Evolutionary conservation across 2,888 invertebrate species (phyloP).

Genomic region (Junonia oenone): DNA sequence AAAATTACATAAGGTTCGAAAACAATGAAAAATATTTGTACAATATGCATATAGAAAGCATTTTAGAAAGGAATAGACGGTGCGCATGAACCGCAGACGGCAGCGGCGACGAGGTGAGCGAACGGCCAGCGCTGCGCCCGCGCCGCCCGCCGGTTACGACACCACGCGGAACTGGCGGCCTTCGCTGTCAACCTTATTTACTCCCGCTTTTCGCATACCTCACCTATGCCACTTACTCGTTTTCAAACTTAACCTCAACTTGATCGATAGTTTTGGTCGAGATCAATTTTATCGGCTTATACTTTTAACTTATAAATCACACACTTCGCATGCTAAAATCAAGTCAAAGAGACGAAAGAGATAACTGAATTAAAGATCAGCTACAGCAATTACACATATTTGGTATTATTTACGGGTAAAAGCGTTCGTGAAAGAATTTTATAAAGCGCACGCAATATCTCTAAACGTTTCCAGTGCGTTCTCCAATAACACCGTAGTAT

Average conservation of each 20-base stretch:
- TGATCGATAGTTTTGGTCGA: background rate
- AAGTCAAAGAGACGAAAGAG: background rate
- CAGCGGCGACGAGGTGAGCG: constrained; percentile 46
- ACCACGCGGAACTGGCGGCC: constrained; percentile 67
- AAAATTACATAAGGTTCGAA: constrained; percentile 1
- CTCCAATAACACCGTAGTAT: constrained; percentile 40
- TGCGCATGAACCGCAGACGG: constrained; percentile 67
- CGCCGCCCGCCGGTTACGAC: constrained; percentile 48
- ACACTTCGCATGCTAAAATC: no score
- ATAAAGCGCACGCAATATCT: constrained; percentile 41
- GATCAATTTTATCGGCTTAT: background rate
- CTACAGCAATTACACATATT: constrained; percentile 3
- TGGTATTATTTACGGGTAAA: constrained; percentile 20
- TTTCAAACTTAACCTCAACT: constrained; percentile 3
- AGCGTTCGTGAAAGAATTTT: constrained; percentile 39
- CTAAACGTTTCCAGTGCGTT: constrained; percentile 43
- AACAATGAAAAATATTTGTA: constrained; percentile 12
- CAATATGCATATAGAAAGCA: constrained; percentile 61
- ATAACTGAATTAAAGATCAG: background rate
- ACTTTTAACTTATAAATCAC: background rate
- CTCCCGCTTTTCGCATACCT: constrained; percentile 43
- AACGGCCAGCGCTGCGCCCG: constrained; percentile 31
- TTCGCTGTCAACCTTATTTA: constrained; percentile 72
- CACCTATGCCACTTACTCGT: constrained; percentile 41
- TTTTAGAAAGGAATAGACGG: constrained; percentile 78